Conservation (phyloP, 2,797 vertebrate species). For the Mionectes olivaceus region DNA sequence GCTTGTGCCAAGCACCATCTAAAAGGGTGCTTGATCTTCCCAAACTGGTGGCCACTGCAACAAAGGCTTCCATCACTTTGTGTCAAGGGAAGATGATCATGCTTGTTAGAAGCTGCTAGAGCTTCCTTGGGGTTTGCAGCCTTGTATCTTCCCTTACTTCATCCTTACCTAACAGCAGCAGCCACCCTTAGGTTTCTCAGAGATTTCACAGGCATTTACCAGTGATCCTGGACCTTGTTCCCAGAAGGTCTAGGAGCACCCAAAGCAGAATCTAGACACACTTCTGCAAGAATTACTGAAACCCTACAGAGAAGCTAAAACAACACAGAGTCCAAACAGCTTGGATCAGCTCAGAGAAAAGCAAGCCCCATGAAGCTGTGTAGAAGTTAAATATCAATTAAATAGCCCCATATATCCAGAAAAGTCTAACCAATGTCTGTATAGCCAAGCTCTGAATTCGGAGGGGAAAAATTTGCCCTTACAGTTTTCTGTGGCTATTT, state of each 20-base stretch:
- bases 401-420: background rate
- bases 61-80: background rate
- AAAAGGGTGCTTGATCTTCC: background rate
- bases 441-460: background rate
- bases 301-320: background rate
- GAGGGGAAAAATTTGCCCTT: background rate
- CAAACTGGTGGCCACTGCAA: background rate
- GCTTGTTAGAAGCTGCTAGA: background rate
- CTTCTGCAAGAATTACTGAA: background rate
- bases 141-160: background rate
- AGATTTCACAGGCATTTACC: background rate
- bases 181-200: background rate
- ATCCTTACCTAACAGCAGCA: background rate
- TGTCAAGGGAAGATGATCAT: background rate
- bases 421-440: background rate
- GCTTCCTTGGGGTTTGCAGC: fast-evolving
- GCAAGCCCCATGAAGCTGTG: background rate
- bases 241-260: background rate
- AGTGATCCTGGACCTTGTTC: background rate
- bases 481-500: background rate
- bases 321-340: background rate
- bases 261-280: background rate
- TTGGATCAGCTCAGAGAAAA: background rate
- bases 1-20: fast-evolving
- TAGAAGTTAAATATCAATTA: background rate